Conservation (phyloP, 53 echinoderm and acorn worm genomes). For the Temnopleurus reevesii region DNA sequence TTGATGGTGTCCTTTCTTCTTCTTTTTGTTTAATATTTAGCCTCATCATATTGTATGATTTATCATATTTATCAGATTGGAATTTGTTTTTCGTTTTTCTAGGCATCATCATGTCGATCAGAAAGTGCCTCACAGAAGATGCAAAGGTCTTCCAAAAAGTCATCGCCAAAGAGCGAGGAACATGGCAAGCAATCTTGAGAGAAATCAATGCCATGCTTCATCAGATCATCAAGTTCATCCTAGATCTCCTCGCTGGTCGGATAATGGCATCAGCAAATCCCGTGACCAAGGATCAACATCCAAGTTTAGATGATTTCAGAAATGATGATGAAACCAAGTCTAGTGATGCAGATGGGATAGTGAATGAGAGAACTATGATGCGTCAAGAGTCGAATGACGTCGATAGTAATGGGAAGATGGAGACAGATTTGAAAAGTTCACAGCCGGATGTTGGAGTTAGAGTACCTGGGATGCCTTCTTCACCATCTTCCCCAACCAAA, state of each 20-base stretch:
- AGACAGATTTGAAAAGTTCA: too few species aligned
- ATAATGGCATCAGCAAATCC: background rate
- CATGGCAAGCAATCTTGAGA: conserved; percentile 64
- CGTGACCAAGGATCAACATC: background rate
- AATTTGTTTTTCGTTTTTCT: background rate
- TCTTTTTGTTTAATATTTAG: too few species aligned
- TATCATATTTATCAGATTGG: too few species aligned
- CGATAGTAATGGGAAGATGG: background rate
- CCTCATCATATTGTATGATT: too few species aligned
- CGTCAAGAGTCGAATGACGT: background rate
- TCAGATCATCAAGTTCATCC: conserved; percentile 71
- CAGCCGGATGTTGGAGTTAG: background rate
- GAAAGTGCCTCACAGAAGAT: conserved; percentile 75
- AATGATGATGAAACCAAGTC: background rate
- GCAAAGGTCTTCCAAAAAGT: conserved; percentile 32
- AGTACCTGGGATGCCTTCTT: too few species aligned
- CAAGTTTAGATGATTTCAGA: background rate
- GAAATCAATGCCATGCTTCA: conserved; percentile 64
- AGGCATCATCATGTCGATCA: conserved; percentile 83
- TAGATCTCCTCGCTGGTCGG: conserved; percentile 73
- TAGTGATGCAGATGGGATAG: background rate
- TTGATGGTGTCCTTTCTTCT: too few species aligned
- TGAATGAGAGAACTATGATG: background rate
- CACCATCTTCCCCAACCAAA: too few species aligned
- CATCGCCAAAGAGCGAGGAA: conserved; percentile 30